A percentile compares a stretch with the other conserved stretches of the same genome.
phyloP scores from a whole-genome alignment of 2,888 invertebrate species.

The Pegoplata infirma region DNA sequence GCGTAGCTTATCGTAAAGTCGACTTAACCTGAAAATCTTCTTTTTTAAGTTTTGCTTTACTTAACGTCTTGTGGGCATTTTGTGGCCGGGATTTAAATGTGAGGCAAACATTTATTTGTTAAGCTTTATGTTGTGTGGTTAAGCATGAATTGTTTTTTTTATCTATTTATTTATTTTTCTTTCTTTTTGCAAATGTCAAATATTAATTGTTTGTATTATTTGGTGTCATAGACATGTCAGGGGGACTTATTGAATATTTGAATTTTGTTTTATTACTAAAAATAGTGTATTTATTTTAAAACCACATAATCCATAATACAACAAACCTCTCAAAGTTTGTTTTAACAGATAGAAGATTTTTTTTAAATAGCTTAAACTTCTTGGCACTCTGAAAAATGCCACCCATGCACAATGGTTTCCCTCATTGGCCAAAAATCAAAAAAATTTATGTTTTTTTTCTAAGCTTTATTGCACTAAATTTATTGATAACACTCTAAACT shows the following conservation, averaged over 20 bases:
- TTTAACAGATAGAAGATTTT: too few relatives aligned
- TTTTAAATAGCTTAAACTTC: too few relatives aligned
- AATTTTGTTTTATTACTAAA: conserved; percentile 16
- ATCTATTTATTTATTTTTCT: not conserved
- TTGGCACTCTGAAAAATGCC: too few relatives aligned
- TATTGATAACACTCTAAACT: too few relatives aligned
- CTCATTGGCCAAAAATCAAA: too few relatives aligned
- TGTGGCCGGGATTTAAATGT: conserved; percentile 36
- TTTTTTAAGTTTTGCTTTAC: conserved; percentile 4
- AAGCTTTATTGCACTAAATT: too few relatives aligned
- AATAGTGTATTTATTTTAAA: not conserved
- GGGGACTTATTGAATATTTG: conserved; percentile 37
- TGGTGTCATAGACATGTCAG: conserved; percentile 39
- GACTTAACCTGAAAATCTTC: too few relatives aligned
- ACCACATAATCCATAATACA: too few relatives aligned
- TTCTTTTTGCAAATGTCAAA: not conserved
- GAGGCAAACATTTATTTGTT: conserved; percentile 6
- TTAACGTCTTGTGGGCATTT: not conserved
- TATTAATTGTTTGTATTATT: conserved; percentile 44
- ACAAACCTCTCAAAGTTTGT: too few relatives aligned
- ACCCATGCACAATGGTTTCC: too few relatives aligned
- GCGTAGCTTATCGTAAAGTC: too few relatives aligned
- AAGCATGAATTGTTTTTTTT: conserved; percentile 47
- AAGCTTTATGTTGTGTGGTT: conserved; percentile 53
- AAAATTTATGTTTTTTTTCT: too few relatives aligned